A percentile compares a stretch with the other conserved stretches of the same genome.
phyloP scores from a whole-genome alignment of 2,113 vertebrate species.

The Stictonetta naevosa region DNA sequence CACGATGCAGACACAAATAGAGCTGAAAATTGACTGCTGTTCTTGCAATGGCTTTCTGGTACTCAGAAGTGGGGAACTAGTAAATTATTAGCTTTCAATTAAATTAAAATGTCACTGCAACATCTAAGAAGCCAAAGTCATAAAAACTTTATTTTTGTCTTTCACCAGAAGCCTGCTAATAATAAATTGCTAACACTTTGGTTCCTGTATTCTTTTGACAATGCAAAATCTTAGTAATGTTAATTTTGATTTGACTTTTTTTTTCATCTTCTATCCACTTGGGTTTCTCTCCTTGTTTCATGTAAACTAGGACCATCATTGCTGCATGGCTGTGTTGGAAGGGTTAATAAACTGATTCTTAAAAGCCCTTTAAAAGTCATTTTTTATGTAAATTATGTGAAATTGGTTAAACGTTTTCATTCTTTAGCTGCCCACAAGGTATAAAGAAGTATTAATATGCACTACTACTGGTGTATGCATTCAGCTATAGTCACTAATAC shows the following conservation, averaged over 20 bases:
- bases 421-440: not conserved
- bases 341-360: not conserved
- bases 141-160: slow-evolving; percentile 31
- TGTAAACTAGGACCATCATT: not conserved
- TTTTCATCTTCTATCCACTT: not conserved
- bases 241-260: not conserved
- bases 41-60: slow-evolving; percentile 24
- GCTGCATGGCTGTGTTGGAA: not conserved
- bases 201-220: not conserved
- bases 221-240: not conserved
- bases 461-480: not conserved
- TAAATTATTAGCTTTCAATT: slow-evolving; percentile 52
- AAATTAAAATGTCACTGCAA: slow-evolving; percentile 19
- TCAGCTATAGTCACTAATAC: not conserved
- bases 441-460: not conserved
- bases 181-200: not conserved
- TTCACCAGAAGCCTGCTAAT: not conserved
- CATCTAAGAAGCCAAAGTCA: slow-evolving; percentile 34
- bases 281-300: not conserved
- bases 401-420: not conserved
- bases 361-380: not conserved
- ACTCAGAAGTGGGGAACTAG: not conserved
- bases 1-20: not conserved
- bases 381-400: not conserved
- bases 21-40: not conserved